These are phyloP conservation scores for Galbula dea DNA, from an alignment of 2,113 vertebrate species.

Conservation along the genomic window DNA sequence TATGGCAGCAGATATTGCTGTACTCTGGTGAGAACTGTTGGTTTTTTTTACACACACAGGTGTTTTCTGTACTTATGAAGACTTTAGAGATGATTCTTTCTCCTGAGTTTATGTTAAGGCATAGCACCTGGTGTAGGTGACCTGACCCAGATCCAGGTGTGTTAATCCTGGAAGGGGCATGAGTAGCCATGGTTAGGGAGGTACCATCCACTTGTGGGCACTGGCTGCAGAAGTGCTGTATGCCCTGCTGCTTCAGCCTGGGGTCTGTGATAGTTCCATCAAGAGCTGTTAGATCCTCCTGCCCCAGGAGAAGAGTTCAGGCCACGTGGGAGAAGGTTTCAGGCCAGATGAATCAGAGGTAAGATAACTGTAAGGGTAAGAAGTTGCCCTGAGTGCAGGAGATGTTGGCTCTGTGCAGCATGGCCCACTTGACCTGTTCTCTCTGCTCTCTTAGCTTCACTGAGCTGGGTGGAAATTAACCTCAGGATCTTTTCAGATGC, in stretches of 20 bases:
- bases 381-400: accelerated
- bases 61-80: neutral
- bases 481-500: neutral
- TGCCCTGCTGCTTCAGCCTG: neutral
- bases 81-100: neutral
- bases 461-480: neutral
- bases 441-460: neutral
- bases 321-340: no score
- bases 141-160: neutral
- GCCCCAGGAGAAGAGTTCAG: no score
- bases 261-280: neutral
- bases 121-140: neutral
- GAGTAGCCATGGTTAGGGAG: neutral
- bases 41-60: constrained; percentile 24
- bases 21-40: neutral
- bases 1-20: neutral
- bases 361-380: neutral
- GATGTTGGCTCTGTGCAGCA: neutral
- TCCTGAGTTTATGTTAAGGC: neutral
- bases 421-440: neutral
- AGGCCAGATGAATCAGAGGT: neutral
- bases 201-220: neutral
- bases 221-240: neutral
- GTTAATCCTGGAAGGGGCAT: neutral
- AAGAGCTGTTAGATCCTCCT: neutral